A percentile compares a stretch with the other conserved stretches of the same genome.
Conservation (phyloP, 2,797 vertebrate genomes). For the Rhynchonycteris naso region DNA sequence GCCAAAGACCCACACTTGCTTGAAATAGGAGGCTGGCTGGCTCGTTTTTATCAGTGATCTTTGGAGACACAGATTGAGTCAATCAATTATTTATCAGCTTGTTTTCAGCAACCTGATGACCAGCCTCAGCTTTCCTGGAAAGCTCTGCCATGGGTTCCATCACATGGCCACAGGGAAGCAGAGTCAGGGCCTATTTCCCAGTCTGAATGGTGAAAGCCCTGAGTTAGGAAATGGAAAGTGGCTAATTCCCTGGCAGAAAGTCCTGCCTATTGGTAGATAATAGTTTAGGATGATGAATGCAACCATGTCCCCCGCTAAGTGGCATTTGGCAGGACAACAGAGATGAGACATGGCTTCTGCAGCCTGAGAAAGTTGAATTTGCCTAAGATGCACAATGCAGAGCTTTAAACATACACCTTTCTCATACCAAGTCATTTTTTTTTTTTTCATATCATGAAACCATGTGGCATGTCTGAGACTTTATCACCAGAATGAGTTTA, state of each 20-base stretch:
- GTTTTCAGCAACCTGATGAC: slow-evolving; percentile 69
- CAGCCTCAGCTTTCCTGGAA: slow-evolving; percentile 73
- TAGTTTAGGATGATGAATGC: not conserved
- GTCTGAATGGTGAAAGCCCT: not conserved
- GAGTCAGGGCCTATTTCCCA: not conserved
- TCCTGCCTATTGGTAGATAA: not conserved
- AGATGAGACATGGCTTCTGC: not conserved
- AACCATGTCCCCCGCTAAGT: not conserved
- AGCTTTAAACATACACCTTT: not conserved
- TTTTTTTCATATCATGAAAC: not conserved
- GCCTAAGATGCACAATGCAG: not conserved
- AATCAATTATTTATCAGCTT: slow-evolving; percentile 74
- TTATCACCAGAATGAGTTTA: not conserved
- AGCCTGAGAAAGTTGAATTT: not conserved
- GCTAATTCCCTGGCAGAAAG: not conserved
- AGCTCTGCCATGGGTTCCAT: slow-evolving; percentile 35
- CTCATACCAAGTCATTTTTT: not conserved
- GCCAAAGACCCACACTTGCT: not conserved
- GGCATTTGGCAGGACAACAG: not conserved
- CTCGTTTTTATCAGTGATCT: slow-evolving; percentile 65
- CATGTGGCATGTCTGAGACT: not conserved
- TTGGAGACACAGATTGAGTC: slow-evolving; percentile 65
- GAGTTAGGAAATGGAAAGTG: slow-evolving; percentile 56
- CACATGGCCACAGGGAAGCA: not conserved
- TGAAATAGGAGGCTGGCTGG: slow-evolving; percentile 43